Evolutionary conservation across 2,888 invertebrate species (phyloP), one percentile per base, ranked within the genome.

Genomic region (Nyleta sp.): DNA sequence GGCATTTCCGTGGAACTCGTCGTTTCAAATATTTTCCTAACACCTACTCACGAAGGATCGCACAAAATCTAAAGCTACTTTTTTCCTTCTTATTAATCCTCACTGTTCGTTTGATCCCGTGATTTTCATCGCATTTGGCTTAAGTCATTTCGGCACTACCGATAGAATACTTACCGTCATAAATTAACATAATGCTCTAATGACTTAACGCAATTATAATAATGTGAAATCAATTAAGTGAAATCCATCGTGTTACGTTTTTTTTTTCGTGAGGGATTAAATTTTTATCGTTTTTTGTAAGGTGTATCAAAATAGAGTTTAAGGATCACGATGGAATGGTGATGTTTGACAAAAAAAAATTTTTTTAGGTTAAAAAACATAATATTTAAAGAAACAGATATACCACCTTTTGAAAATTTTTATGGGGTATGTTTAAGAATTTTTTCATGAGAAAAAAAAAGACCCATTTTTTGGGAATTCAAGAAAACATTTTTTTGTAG

Each of bases 141-240:
- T 65, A 65, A 65, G 52, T 44, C 42, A 44, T 52, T 53, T 53
- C 33, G 65, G 35, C 53, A 53, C 44, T 67, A 46, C 33, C 35
- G 53, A 55, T 42, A 53, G 52, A 52, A 53, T 22, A 42, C 42
- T 65, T 65, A 65, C 7, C 33, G 18, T 65, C 42, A 20, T 42
- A 65, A 52, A 65, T 65, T 65, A 52, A 42, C 64, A 65, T 65
- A 65, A 65, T 65, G 20, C 31, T 52, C 42, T 53, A 53, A 65
- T 65, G 64, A 65, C 64, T 52, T 65, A 53, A 65, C 64, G 31
- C 52, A 52, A 65, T 65, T 65, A 65, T 40, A 65, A 65, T 65
- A 65, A 31, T 42, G 52, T 65, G 64, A 65, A 65, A 65, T 52
- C 64, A 65, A 65, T 65, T 65, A 65, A 52, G 15, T 52, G 52